A percentile compares a stretch with the other conserved stretches of the same genome.
These are phyloP conservation scores for Pandemis corylana DNA, from an alignment of 2,888 invertebrate genomes.

Conservation along the genomic window DNA sequence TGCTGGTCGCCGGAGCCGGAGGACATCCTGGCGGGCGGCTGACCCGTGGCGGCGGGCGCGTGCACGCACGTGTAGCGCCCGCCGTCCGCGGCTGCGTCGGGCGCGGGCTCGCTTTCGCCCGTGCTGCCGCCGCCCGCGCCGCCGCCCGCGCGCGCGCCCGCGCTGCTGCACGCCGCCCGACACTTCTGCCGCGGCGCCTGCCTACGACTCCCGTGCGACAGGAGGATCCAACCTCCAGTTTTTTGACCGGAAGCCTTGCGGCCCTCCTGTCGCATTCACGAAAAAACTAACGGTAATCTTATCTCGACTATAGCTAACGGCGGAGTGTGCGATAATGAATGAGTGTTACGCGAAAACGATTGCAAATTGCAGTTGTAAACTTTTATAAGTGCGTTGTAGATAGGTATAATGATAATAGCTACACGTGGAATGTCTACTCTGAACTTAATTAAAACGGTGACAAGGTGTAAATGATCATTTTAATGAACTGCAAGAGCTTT, in stretches of 20 bases:
- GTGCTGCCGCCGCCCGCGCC: slow-evolving; percentile 70
- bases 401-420: slow-evolving; percentile 51
- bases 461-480: slow-evolving; percentile 70
- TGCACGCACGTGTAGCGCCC: slow-evolving; percentile 85
- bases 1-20: slow-evolving; percentile 92
- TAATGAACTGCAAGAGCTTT: slow-evolving; percentile 75
- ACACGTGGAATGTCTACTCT: slow-evolving; percentile 50
- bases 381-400: slow-evolving; percentile 48
- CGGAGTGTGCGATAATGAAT: slow-evolving; percentile 63
- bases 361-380: slow-evolving; percentile 18
- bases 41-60: slow-evolving; percentile 87
- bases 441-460: slow-evolving; percentile 60
- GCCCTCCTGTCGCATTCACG: slow-evolving; percentile 69
- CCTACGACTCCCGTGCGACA: slow-evolving; percentile 68
- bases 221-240: slow-evolving; percentile 56
- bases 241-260: slow-evolving; percentile 71
- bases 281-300: slow-evolving; percentile 76
- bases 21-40: slow-evolving; percentile 87
- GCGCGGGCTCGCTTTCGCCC: slow-evolving; percentile 69
- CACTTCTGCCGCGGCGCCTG: slow-evolving; percentile 74
- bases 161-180: slow-evolving; percentile 70
- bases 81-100: slow-evolving; percentile 72
- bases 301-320: slow-evolving; percentile 70
- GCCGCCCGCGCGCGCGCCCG: slow-evolving; percentile 62
- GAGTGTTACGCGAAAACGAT: slow-evolving; percentile 32